A percentile compares a stretch with the other conserved stretches of the same genome.
Conservation (phyloP, 2,113 vertebrate species). For the Apaloderma vittatum region DNA sequence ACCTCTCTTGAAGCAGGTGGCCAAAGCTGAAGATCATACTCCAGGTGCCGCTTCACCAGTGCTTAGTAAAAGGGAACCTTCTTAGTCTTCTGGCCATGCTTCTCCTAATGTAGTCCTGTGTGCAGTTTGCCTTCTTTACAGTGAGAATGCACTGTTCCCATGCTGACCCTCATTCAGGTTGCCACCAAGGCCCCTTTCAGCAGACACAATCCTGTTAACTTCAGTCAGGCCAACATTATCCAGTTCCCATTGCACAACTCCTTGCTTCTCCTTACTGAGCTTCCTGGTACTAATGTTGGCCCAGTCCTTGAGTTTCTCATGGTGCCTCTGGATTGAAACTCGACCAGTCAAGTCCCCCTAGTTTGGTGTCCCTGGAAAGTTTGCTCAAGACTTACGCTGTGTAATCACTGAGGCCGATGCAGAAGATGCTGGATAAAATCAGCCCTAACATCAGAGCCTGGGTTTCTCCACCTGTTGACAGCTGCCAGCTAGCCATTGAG, state of each 20-base stretch:
- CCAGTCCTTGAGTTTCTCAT: neutral
- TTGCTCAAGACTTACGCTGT: neutral
- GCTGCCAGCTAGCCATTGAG: neutral
- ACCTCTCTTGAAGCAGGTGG: neutral
- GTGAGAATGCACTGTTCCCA: neutral
- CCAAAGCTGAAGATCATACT: neutral
- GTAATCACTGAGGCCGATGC: neutral
- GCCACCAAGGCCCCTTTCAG: neutral
- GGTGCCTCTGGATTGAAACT: neutral
- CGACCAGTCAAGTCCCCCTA: neutral
- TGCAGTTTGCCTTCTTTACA: neutral
- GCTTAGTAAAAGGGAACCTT: neutral
- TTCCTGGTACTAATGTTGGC: neutral
- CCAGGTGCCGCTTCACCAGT: neutral
- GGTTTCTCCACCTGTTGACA: neutral
- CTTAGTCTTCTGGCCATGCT: neutral
- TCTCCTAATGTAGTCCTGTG: neutral
- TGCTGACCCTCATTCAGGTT: neutral
- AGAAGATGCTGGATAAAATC: neutral
- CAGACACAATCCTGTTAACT: neutral
- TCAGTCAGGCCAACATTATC: neutral
- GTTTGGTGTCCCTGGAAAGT: neutral
- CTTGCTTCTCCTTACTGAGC: neutral
- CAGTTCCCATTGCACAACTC: neutral
- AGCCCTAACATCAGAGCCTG: neutral